Evolutionary conservation across 1,140 invertebrate genomes (phyloP).

Genomic region (Saccostrea cuccullata): DNA sequence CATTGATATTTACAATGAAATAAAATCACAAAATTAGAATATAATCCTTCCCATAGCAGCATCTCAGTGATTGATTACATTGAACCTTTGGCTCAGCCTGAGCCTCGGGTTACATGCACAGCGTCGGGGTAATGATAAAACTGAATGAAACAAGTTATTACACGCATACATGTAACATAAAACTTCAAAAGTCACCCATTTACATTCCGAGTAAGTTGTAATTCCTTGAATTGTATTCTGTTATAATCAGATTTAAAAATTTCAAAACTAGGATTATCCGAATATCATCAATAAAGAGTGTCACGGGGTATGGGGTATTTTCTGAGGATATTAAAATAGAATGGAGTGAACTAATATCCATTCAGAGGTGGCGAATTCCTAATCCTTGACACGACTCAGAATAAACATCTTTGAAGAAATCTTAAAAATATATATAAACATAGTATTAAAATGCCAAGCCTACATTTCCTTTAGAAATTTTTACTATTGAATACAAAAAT

Average conservation of each 20-base stretch:
- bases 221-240: not conserved
- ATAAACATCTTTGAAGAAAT: not conserved
- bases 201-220: not conserved
- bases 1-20: too few species aligned
- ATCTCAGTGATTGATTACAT: too few species aligned
- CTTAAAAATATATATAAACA: not conserved
- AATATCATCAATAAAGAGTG: not conserved
- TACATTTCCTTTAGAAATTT: not conserved
- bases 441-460: slow-evolving; percentile 1
- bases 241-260: not conserved
- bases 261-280: slow-evolving; percentile 17
- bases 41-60: too few species aligned
- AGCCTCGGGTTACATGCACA: too few species aligned
- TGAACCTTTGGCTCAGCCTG: too few species aligned
- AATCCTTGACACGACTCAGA: slow-evolving; percentile 15
- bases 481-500: not conserved
- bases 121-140: not conserved
- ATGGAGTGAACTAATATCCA: not conserved
- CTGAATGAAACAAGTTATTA: not conserved
- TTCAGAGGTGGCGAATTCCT: not conserved
- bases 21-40: too few species aligned
- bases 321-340: not conserved
- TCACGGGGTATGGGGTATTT: not conserved
- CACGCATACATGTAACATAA: not conserved
- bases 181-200: not conserved